Conservation (phyloP, 2,113 vertebrate genomes). For the Paraplagusia blochii region DNA sequence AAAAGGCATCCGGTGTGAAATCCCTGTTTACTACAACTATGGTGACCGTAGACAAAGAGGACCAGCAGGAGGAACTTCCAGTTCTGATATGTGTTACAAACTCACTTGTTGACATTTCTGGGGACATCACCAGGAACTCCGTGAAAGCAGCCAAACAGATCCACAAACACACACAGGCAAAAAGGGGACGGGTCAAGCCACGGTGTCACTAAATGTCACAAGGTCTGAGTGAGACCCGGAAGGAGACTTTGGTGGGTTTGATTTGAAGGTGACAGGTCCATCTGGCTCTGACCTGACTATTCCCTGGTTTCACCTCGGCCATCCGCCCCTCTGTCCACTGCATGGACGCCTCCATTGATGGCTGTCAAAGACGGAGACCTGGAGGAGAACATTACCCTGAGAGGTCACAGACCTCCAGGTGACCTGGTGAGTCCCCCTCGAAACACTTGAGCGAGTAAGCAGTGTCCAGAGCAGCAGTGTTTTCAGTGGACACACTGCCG, state of each 20-base stretch:
- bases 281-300: slow-evolving; percentile 72
- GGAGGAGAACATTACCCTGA: slow-evolving; percentile 59
- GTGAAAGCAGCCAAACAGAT: slow-evolving; percentile 5
- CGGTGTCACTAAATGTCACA: slow-evolving; percentile 56
- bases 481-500: slow-evolving; percentile 30
- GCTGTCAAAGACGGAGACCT: slow-evolving; percentile 58
- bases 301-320: slow-evolving; percentile 61
- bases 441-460: slow-evolving; percentile 58
- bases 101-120: too few species aligned
- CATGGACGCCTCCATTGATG: slow-evolving; percentile 77
- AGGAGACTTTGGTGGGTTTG: slow-evolving; percentile 58
- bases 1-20: too few species aligned
- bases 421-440: slow-evolving; percentile 45
- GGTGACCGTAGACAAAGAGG: too few species aligned
- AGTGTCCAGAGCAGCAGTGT: slow-evolving; percentile 44
- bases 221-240: slow-evolving; percentile 53
- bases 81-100: too few species aligned
- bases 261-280: slow-evolving; percentile 67
- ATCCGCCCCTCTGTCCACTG: slow-evolving; percentile 67
- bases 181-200: slow-evolving; percentile 44
- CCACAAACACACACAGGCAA: neutral
- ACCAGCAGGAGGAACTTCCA: too few species aligned
- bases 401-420: slow-evolving; percentile 71
- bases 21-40: too few species aligned
- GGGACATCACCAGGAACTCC: neutral